Conservation (phyloP, 2,888 invertebrate genomes). For the Chorisops tibialis region DNA sequence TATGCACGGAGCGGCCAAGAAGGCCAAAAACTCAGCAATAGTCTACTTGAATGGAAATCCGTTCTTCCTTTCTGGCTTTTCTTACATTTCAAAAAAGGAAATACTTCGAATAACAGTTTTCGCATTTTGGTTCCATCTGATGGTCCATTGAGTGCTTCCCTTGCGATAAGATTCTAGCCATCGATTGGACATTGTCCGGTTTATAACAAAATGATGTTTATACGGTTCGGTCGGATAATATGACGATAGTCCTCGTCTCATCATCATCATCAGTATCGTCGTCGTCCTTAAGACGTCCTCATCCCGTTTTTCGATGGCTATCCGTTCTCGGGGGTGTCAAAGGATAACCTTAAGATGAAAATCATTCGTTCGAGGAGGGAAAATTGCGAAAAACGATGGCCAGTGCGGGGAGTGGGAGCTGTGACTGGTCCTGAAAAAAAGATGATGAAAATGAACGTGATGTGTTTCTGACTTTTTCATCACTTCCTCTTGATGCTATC, state of each 20-base stretch:
- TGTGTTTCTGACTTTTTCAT: conserved; percentile 26
- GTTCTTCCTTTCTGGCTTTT: too few relatives aligned
- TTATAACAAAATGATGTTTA: conserved; percentile 12
- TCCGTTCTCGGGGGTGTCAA: background rate
- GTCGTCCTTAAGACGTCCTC: background rate
- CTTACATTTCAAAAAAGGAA: conserved; percentile 6
- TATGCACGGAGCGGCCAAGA: conserved; percentile 8
- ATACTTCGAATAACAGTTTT: conserved; percentile 29
- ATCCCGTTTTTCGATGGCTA: too few relatives aligned
- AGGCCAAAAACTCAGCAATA: conserved; percentile 2
- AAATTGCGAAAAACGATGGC: background rate
- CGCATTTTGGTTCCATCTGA: conserved; percentile 24
- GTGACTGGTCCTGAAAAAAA: background rate
- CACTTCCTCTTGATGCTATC: conserved; percentile 20
- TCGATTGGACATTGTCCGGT: conserved; percentile 11
- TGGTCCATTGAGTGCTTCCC: conserved; percentile 6
- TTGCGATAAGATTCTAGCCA: conserved; percentile 3
- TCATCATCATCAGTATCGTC: conserved; percentile 14
- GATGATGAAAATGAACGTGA: conserved; percentile 27
- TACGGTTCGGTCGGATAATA: background rate
- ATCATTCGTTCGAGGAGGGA: conserved; percentile 3
- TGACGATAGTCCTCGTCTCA: conserved; percentile 6
- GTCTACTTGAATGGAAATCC: background rate
- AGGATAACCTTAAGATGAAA: conserved; percentile 6
- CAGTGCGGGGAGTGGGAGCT: background rate